Base-by-base conservation (phyloP, 2,797 vertebrate species). In the Xenopus petersii region DNA sequence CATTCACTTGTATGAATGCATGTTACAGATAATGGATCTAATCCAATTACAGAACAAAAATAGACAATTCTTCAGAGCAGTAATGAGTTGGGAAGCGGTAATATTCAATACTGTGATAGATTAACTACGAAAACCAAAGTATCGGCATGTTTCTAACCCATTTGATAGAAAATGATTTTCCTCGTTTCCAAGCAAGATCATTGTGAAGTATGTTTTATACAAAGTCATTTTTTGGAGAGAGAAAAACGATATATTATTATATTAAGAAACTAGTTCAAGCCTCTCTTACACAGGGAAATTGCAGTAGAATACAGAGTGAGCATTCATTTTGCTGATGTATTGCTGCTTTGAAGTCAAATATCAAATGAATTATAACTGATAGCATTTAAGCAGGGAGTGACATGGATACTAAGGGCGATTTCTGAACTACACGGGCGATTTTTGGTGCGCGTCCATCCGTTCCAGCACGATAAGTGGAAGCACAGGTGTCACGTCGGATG, bases 21-120 rank as follows among this genome's bases (percentile, higher is more conserved):
- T 51, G 49, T 51, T 51, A 51, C 49, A 51, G 9, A 51, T 51
- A 51, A 51, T 51, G 55, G n/a, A 58, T n/a, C 55, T 58, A 58
- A 17, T 58, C 55, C 55, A 58, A 58, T 58, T 58, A 58, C 55
- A n/a, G 55, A 58, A n/a, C 15, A 9, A 58, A 58, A 58, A 58
- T 9, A 58, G n/a, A 51, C 49, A 58, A 17, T 58, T 17, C n/a
- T 58, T 58, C 55, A 58, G 55, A 51, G 49, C 12, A 5, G 49
- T 51, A 51, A 51, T 51, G 49, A 51, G 49, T 16, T 58, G 8
- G 55, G 55, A 58, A 17, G 55, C 55, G 21, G n/a, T 58, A 58
- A 17, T 58, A 58, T 58, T 58, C 49, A 51, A 58, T 17, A 21
- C n/a, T 58, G 15, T 58, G 15, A 58, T 17, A 58, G 8, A 58